Conservation (phyloP, 2,797 vertebrate species). For the Glossophaga mutica region DNA sequence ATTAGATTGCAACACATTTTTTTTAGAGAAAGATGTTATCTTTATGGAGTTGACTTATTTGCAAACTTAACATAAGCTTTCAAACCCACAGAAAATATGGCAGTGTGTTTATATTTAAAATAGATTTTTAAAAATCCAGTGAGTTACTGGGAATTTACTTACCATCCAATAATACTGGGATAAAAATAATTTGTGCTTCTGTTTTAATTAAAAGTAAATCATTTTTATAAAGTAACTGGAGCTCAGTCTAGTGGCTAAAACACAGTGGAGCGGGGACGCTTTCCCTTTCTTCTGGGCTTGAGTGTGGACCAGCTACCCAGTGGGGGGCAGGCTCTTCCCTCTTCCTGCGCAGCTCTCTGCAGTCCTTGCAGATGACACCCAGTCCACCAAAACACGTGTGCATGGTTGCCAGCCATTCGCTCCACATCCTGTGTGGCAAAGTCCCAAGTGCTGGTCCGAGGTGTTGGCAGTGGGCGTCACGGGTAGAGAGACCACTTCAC, state of each 20-base stretch:
- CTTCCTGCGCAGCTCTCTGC: neutral
- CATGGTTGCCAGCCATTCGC: no score
- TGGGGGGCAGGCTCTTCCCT: neutral
- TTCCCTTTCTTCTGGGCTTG: conserved; percentile 27
- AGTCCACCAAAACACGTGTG: neutral
- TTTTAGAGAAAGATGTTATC: conserved; percentile 83
- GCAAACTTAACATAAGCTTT: conserved; percentile 87
- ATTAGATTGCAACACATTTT: conserved; percentile 81
- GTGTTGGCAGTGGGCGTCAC: neutral
- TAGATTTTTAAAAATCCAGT: conserved; percentile 76
- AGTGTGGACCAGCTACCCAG: neutral
- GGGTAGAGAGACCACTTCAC: neutral
- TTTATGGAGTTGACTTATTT: conserved; percentile 86
- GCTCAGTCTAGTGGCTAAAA: conserved; percentile 75
- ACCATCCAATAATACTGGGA: conserved; percentile 74
- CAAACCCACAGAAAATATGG: conserved; percentile 87
- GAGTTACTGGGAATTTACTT: conserved; percentile 81
- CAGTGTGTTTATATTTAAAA: conserved; percentile 82
- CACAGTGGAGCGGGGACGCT: conserved; percentile 6
- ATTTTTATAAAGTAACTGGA: conserved; percentile 65
- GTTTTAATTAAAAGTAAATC: conserved; percentile 77
- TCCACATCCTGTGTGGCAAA: neutral
- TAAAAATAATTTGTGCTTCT: conserved; percentile 80
- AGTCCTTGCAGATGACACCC: neutral
- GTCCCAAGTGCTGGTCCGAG: neutral